Conservation (phyloP, 2,113 vertebrate genomes). For the Mormyrus lacerda region DNA sequence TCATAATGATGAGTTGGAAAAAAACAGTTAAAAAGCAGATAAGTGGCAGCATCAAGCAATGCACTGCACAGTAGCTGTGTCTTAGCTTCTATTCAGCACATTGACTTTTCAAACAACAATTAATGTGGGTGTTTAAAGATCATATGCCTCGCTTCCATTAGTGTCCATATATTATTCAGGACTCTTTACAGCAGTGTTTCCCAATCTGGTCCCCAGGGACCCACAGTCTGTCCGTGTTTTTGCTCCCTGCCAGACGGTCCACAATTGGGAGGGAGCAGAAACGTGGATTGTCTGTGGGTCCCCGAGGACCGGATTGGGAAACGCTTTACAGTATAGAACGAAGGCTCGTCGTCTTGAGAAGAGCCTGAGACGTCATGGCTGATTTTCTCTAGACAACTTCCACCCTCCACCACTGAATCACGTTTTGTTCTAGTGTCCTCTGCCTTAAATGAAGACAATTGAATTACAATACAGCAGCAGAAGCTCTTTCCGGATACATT, state of each 20-base stretch:
- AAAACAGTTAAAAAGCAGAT: neutral
- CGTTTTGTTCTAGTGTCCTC: neutral
- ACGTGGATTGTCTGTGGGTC: neutral
- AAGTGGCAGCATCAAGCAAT: neutral
- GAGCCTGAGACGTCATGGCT: constrained; percentile 29
- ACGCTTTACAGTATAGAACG: constrained; percentile 44
- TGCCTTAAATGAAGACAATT: neutral
- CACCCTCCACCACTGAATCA: neutral
- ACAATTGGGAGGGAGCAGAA: neutral
- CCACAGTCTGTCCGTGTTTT: neutral
- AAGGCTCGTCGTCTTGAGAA: neutral
- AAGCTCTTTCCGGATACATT: neutral
- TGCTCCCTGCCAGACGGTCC: neutral
- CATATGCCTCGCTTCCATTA: constrained; percentile 47
- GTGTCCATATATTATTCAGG: constrained; percentile 51
- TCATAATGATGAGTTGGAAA: neutral
- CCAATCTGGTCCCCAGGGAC: neutral
- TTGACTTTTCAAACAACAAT: neutral
- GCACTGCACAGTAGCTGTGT: neutral
- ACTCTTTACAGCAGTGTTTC: neutral
- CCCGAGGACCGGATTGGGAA: constrained; percentile 13
- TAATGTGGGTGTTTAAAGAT: neutral
- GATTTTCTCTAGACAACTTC: neutral
- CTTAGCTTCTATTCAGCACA: neutral
- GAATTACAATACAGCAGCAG: neutral